A percentile compares a stretch with the other conserved stretches of the same genome.
Evolutionary conservation across 2,113 vertebrate species (phyloP).

Genomic region (Chaetodon auriga): DNA sequence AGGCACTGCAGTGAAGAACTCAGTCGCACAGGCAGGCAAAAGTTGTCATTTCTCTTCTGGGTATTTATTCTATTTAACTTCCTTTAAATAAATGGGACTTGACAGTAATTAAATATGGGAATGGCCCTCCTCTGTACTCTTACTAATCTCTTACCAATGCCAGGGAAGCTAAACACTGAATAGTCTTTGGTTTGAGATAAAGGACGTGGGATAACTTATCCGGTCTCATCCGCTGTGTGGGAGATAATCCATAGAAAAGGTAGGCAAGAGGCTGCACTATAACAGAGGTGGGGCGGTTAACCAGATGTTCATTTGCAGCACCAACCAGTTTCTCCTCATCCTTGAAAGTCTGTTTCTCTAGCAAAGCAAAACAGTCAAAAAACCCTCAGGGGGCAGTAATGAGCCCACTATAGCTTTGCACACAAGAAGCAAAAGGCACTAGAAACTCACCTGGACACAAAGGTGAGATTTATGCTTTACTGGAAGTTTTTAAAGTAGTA

Average conservation of each 20-base stretch:
- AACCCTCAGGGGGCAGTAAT: neutral
- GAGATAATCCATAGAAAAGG: too few relatives aligned
- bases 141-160: too few relatives aligned
- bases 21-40: neutral
- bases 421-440: too few relatives aligned
- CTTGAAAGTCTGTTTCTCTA: too few relatives aligned
- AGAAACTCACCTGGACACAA: neutral
- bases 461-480: neutral
- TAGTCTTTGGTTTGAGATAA: neutral
- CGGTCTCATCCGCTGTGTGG: too few relatives aligned
- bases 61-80: neutral
- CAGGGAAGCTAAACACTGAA: neutral
- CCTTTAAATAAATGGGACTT: neutral
- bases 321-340: neutral
- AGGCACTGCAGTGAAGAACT: conserved; percentile 27
- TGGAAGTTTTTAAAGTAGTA: too few relatives aligned
- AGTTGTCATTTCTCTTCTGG: neutral
- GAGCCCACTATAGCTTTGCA: neutral
- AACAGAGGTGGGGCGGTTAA: neutral
- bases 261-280: neutral
- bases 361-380: too few relatives aligned
- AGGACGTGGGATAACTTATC: too few relatives aligned
- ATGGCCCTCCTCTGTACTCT: neutral
- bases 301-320: neutral
- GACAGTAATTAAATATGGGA: neutral